phyloP scores from a whole-genome alignment of 2,797 vertebrate genomes.

The Agapornis canus region DNA sequence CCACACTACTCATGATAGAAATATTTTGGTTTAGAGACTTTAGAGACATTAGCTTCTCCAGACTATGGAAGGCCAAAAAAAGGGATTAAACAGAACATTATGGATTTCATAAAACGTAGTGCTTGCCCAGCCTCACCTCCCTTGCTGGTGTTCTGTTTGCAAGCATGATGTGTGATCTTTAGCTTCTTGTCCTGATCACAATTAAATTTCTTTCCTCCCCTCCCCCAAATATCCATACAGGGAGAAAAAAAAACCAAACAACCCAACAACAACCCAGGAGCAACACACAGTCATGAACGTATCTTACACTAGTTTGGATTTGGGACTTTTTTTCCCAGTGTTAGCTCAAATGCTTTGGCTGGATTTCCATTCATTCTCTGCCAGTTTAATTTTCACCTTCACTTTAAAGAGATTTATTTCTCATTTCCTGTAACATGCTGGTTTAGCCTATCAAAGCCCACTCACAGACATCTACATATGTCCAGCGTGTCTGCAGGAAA shows the following conservation, averaged over 20 bases:
- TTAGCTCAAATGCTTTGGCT: background rate
- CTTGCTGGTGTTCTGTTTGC: background rate
- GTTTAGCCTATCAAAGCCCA: background rate
- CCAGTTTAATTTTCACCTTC: conserved; percentile 30
- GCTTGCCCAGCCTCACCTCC: background rate
- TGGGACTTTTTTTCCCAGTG: background rate
- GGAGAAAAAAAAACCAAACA: background rate
- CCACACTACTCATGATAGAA: background rate
- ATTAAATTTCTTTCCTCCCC: fast-evolving
- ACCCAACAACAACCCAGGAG: background rate
- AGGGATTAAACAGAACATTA: background rate
- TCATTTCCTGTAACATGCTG: background rate
- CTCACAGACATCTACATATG: background rate
- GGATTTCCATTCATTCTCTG: background rate
- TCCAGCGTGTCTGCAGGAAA: background rate
- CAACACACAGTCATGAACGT: background rate
- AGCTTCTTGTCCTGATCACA: background rate
- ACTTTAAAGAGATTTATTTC: conserved; percentile 16
- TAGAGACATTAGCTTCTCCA: background rate
- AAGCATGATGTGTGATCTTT: background rate
- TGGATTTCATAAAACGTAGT: background rate
- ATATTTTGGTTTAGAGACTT: background rate
- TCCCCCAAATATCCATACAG: background rate
- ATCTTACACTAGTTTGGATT: background rate
- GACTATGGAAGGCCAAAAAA: background rate